These are phyloP conservation scores for Ceriagrion tenellum DNA, from an alignment of 2,888 invertebrate genomes.

Conservation along the genomic window DNA sequence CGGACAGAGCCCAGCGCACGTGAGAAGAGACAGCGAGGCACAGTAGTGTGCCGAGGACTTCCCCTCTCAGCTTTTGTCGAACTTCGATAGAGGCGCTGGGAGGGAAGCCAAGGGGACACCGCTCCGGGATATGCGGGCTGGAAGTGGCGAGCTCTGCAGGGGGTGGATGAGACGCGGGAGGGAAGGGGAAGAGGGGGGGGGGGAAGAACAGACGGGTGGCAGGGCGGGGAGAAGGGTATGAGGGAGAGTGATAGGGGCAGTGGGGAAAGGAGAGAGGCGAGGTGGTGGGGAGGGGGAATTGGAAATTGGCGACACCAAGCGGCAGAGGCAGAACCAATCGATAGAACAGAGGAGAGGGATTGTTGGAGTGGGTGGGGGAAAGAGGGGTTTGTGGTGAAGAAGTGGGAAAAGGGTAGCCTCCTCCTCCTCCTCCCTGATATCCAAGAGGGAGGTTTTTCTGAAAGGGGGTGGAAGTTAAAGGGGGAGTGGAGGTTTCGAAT, in stretches of 20 bases:
- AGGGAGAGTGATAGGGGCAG: neutral
- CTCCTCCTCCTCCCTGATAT: neutral
- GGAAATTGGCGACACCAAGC: conserved; percentile 34
- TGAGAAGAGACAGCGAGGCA: too few relatives aligned
- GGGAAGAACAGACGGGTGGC: neutral
- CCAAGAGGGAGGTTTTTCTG: neutral
- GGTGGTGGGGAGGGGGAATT: neutral
- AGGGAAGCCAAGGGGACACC: neutral
- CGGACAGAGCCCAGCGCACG: too few relatives aligned
- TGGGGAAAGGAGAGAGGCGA: neutral
- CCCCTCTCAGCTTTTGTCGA: neutral
- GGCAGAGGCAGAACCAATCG: conserved; percentile 46
- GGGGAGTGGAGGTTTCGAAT: neutral
- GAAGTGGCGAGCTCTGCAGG: neutral
- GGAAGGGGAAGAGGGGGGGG: neutral
- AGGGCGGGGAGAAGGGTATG: neutral
- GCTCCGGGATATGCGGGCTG: conserved; percentile 11
- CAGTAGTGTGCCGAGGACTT: too few relatives aligned
- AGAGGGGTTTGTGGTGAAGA: neutral
- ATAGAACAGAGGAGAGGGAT: neutral
- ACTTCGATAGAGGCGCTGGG: neutral
- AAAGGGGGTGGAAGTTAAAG: neutral
- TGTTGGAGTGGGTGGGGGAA: neutral
- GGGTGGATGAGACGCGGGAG: neutral
- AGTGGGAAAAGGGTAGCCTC: neutral